Percentiles rank a stretch among this genome's conserved stretches.
These are phyloP conservation scores for Nannoperca australis DNA, from an alignment of 2,797 vertebrate species.

Conservation along the genomic window DNA sequence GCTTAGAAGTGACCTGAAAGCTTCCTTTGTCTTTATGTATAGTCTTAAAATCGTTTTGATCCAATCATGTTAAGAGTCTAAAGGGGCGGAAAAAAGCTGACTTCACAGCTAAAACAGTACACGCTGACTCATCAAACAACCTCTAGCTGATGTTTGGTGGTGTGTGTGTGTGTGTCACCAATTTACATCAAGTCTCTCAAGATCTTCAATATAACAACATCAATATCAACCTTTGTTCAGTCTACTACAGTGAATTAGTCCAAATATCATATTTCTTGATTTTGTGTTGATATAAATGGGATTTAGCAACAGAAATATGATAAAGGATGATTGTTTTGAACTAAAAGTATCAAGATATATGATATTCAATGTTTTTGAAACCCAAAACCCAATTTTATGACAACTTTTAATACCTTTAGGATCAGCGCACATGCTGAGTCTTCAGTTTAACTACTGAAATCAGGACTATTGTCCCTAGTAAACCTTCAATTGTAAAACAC, in stretches of 20 bases:
- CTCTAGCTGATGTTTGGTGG: neutral
- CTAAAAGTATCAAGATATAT: neutral
- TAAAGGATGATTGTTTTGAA: neutral
- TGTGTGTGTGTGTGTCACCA: too few relatives aligned
- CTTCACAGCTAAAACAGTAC: neutral
- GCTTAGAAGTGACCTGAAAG: slow-evolving; percentile 22
- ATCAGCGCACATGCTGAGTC: neutral
- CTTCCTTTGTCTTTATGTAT: neutral
- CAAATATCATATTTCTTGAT: neutral
- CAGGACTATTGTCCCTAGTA: neutral
- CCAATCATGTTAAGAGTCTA: neutral
- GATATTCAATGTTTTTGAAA: neutral
- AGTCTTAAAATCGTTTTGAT: slow-evolving; percentile 7
- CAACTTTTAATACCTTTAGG: neutral
- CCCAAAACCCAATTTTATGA: neutral
- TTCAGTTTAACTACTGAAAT: neutral
- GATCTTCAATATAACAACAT: neutral
- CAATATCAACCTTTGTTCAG: neutral
- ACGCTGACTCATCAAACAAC: neutral
- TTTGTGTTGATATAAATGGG: neutral
- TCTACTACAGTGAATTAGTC: neutral
- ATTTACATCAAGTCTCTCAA: neutral
- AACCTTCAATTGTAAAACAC: slow-evolving; percentile 3
- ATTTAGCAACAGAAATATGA: neutral
- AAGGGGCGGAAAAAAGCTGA: neutral